Evolutionary conservation across 2,113 vertebrate genomes (phyloP).

Genomic region (Oncorhynchus clarkii): DNA sequence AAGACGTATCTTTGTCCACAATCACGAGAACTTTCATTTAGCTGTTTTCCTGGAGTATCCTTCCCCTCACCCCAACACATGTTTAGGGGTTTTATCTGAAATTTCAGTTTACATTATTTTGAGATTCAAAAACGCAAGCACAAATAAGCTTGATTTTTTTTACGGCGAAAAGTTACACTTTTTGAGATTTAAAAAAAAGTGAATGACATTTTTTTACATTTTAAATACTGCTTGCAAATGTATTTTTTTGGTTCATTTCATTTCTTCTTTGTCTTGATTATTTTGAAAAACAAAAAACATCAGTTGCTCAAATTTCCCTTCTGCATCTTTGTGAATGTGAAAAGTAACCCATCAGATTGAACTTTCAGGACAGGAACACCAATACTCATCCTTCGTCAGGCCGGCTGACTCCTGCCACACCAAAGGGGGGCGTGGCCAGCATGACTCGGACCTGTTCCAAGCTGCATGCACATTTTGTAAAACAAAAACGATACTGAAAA

Average conservation of each 20-base stretch:
- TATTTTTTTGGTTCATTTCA: slow-evolving; percentile 38
- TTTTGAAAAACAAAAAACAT: slow-evolving; percentile 31
- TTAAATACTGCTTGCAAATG: slow-evolving; percentile 47
- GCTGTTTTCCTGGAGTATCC: slow-evolving; percentile 72
- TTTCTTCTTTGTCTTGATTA: slow-evolving; percentile 72
- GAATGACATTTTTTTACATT: not conserved
- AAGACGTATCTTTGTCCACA: slow-evolving; percentile 57
- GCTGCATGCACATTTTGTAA: slow-evolving; percentile 95
- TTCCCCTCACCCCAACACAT: slow-evolving; percentile 71
- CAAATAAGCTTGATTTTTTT: slow-evolving; percentile 93
- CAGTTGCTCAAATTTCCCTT: slow-evolving; percentile 62
- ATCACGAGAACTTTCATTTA: slow-evolving; percentile 75
- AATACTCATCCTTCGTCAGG: slow-evolving; percentile 76
- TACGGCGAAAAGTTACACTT: slow-evolving; percentile 83
- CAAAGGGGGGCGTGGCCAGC: slow-evolving; percentile 76
- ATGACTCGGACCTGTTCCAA: slow-evolving; percentile 89
- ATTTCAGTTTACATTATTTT: slow-evolving; percentile 85
- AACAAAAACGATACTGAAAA: slow-evolving; percentile 67
- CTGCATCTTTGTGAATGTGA: slow-evolving; percentile 81
- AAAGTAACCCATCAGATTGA: slow-evolving; percentile 68
- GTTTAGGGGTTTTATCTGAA: slow-evolving; percentile 74
- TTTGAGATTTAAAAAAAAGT: slow-evolving; percentile 51
- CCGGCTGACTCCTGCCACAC: slow-evolving; percentile 78
- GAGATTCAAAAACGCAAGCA: slow-evolving; percentile 82
- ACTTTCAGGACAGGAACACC: slow-evolving; percentile 71